A percentile compares a stretch with the other conserved stretches of the same genome.
Conservation (phyloP, 1,140 invertebrate species). For the Dendroctonus ponderosae region DNA sequence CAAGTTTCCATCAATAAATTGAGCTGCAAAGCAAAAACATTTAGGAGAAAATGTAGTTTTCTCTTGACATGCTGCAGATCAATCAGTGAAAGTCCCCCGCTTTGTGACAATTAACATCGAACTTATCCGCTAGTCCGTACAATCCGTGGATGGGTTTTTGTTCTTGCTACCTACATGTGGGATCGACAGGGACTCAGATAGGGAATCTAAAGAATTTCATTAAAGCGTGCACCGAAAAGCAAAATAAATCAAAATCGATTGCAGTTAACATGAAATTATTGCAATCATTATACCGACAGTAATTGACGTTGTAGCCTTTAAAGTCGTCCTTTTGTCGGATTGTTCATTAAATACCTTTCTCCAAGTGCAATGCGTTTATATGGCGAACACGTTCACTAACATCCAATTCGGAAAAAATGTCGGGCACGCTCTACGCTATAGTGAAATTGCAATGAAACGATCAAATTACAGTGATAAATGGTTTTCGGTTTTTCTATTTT, state of each 20-base stretch:
- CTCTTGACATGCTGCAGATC: slow-evolving; percentile 4
- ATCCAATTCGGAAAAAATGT: slow-evolving; percentile 4
- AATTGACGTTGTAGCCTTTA: slow-evolving; percentile 12
- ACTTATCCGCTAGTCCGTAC: no score
- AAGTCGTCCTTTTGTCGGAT: slow-evolving; percentile 13
- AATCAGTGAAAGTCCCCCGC: neutral
- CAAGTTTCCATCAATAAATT: no score
- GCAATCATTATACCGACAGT: slow-evolving; percentile 8
- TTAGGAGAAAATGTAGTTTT: neutral
- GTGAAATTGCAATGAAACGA: slow-evolving; percentile 6
- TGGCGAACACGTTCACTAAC: slow-evolving; percentile 6
- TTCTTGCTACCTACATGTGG: neutral
- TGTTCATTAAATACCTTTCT: slow-evolving; percentile 13
- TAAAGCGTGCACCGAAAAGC: neutral
- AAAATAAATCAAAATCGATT: slow-evolving; percentile 8
- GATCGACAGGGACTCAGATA: neutral
- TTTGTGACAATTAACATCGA: neutral
- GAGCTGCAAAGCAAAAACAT: no score
- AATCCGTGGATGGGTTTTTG: neutral
- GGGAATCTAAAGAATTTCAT: neutral
- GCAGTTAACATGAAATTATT: neutral
- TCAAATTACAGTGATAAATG: slow-evolving; percentile 2
- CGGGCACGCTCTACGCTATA: neutral
- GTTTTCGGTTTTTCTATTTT: neutral
- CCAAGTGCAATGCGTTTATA: neutral